Evolutionary conservation across 30 jellyfish, hydroid and myxozoan species (phyloP).

Genomic region (Mastigias papua): DNA sequence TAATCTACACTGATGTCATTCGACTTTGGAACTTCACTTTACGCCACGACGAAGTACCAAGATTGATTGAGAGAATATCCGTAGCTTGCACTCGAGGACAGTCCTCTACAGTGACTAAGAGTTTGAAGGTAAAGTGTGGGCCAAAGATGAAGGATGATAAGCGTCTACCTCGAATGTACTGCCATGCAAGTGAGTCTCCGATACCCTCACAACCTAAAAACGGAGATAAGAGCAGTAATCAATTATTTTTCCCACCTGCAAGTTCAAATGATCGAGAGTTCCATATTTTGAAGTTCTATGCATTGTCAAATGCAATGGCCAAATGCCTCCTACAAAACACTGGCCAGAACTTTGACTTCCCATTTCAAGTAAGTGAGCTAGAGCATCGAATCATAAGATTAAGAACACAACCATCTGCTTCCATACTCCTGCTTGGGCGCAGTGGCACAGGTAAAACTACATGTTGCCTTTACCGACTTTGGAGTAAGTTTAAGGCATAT

Average conservation of each 20-base stretch:
- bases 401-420: conserved; percentile 55
- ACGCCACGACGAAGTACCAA: conserved; percentile 70
- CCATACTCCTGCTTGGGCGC: conserved; percentile 87
- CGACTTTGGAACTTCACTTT: conserved; percentile 84
- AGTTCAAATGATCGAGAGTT: conserved; percentile 81
- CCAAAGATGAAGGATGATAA: background rate
- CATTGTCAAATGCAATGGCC: conserved; percentile 77
- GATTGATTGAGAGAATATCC: conserved; percentile 54
- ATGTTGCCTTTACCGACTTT: conserved; percentile 89
- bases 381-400: conserved; percentile 76
- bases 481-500: conserved; percentile 80
- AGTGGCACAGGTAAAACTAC: conserved; percentile 98
- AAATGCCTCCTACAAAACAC: conserved; percentile 45
- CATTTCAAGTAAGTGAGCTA: conserved; percentile 84
- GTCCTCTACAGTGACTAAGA: conserved; percentile 54
- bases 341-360: conserved; percentile 63
- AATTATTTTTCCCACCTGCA: conserved; percentile 77
- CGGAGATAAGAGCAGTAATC: background rate
- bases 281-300: conserved; percentile 79
- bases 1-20: conserved; percentile 77
- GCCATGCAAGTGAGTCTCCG: background rate
- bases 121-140: conserved; percentile 13
- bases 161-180: conserved; percentile 26
- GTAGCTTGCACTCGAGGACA: conserved; percentile 81
- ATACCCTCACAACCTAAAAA: background rate